phyloP scores from a whole-genome alignment of 2,797 vertebrate species.

The Podarcis siculus region DNA sequence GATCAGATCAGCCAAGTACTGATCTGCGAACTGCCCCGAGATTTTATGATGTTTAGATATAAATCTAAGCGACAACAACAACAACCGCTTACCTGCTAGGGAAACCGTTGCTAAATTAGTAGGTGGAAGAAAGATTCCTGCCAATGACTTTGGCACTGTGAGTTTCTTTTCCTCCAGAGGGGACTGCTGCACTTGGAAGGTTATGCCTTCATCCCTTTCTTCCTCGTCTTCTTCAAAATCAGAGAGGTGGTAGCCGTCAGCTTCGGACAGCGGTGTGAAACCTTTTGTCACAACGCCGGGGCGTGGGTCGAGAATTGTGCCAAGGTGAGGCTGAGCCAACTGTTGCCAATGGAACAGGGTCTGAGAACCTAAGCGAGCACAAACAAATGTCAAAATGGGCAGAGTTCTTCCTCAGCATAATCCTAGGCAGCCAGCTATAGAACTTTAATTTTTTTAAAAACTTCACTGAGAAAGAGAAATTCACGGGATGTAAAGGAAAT shows the following conservation, averaged over 20 bases:
- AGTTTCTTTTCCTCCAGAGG: conserved; percentile 76
- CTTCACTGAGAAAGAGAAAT: not conserved
- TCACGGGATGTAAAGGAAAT: not conserved
- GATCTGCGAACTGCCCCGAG: no score
- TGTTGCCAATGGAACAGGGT: conserved; percentile 99
- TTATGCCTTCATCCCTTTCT: conserved; percentile 88
- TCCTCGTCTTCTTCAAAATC: conserved; percentile 95
- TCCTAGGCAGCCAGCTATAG: not conserved
- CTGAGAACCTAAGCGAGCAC: conserved; percentile 85
- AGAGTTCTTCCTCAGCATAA: not conserved
- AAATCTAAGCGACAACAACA: not conserved
- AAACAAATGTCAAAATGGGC: conserved; percentile 21
- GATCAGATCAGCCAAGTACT: not conserved
- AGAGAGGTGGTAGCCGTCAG: conserved; percentile 84
- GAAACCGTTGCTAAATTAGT: conserved; percentile 68
- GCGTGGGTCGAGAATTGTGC: conserved; percentile 93
- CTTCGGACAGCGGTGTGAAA: conserved; percentile 86
- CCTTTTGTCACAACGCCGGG: conserved; percentile 97
- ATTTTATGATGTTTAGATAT: no score
- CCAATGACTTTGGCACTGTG: conserved; percentile 55
- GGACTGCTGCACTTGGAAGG: conserved; percentile 86
- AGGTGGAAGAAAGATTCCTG: conserved; percentile 79
- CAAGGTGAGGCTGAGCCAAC: conserved; percentile 94
- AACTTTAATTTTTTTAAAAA: not conserved
- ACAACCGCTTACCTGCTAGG: conserved; percentile 73